Evolutionary conservation across 2,888 invertebrate genomes (phyloP), one percentile per base, ranked within the genome.

Genomic region (Aporophyla nigra): DNA sequence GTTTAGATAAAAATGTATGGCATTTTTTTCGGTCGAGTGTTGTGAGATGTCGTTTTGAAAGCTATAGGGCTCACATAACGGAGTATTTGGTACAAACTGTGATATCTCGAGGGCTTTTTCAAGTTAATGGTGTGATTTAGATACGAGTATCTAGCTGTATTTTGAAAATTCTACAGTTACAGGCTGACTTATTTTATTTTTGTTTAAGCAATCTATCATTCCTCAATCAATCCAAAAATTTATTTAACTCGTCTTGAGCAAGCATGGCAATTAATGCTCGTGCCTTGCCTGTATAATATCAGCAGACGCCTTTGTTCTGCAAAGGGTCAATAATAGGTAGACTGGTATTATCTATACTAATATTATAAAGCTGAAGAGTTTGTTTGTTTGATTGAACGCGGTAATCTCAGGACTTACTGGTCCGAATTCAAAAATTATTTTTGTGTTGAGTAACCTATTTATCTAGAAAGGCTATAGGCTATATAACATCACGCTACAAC

Each of bases 1-100:
- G 81, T 86, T 87, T 82, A 88, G 87, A 88, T 88, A 88, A 88
- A 86, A 88, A 86, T 88, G 71, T 82, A 88, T 79, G 73, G 59
- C 43, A 56, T 72, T 80, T 78, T 84, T 87, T 88, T 86, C 72
- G 78, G 71, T 85, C 16, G 77, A 74, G 53, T 82, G 82, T 68
- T 75, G 66, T 53, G 76, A 66, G 56, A 85, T 70, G 76, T 74
- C 71, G 49, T 83, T 76, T 86, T 66, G 43, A 69, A 75, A 58
- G 73, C 68, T 69, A 43, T 67, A 76, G 59, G 58, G 61, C 21
- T 61, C 58, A 71, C 61, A 33, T 74, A 76, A 61, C 59, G 5
- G 40, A 65, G 61, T 59, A 66, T 85, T 82, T 69, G 63, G 40
- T 61, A 46, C n/a, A 33, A n/a, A 74, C 63, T 56, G 21, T 71